Base-by-base conservation (phyloP, 2,113 vertebrate species). In the Corapipo altera region DNA sequence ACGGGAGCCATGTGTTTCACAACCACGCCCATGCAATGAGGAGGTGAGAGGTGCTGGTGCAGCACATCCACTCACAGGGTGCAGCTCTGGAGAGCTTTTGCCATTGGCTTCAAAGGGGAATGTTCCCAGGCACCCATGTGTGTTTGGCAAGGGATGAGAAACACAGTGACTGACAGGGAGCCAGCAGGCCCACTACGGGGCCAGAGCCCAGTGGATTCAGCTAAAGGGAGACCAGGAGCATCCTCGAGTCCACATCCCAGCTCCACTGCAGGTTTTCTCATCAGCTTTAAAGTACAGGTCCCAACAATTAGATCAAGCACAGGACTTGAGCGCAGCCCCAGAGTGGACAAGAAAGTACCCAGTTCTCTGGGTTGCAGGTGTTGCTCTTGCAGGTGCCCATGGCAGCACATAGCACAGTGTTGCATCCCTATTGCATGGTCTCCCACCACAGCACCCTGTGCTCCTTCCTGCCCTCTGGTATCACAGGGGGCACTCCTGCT, bases 71-170 rank as follows among this genome's bases (percentile, higher is more conserved):
- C 39, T n/a, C 58, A 7, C 35, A 28, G 18, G 0, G 10, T 15
- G 28, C 11, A n/a, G 62, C 35, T n/a, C 62, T 4, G 1, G 22
- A 26, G 43, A 78, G 22, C 21, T 76, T 88, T 28, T 66, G 43
- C 9, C 22, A 13, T 24, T 30, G 48, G 28, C 58, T 82, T 67
- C 54, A 10, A 35, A 43, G 30, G 4, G 5, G 19, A 55, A 35
- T 4, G 4, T 15, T 72, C 22, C 18, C 0, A 3, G 24, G 48
- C 46, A 37, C 35, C 0, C 1, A 8, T 2, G 14, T 1, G 2
- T n/a, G 15, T 15, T 65, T 76, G 83, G 26, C 26, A 72, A 76
- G 61, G 49, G 54, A 28, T 3, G 2, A 78, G 67, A 72, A 72
- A 64, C 39, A 4, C 33, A 64, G 4, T 1, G 5, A 24, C 22